Base-by-base conservation (phyloP, 2,888 invertebrate species). In the Biston betularia region DNA sequence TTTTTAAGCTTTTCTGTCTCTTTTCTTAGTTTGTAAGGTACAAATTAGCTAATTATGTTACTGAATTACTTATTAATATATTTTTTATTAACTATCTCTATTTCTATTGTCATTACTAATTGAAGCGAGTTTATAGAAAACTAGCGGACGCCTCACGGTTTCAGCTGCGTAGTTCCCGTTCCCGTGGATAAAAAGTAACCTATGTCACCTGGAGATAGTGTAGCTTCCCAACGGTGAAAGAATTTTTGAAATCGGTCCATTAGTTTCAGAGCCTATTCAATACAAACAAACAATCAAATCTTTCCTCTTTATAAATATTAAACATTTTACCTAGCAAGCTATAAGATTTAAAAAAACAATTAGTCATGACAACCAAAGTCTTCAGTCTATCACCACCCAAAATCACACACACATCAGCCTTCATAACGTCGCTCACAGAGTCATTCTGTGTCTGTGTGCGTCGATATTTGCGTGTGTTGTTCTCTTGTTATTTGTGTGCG, bases 361-460 rank as follows among this genome's bases (percentile, higher is more conserved):
- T 15, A 33, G 24, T 55, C 35, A 50, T 34, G 3, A n/a, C 24
- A 38, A 40, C 12, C 50, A 63, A 62, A 66, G 66, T 56, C 33
- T 49, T 56, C 34, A 49, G 33, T 48, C 44, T 73, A 50, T 52
- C 10, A 56, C 42, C 38, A 42, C 61, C 69, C 74, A 64, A 64
- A 69, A n/a, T 3, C 63, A 69, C 72, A 33, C 75, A 77, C 75
- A 77, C 75, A 69, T 65, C 58, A 33, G 61, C 65, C 68, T 54
- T 67, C 63, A 68, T 73, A 69, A 64, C 55, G 62, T 59, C 66
- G 61, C 68, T 65, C 64, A 46, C 46, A 62, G 57, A 55, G 63
- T 63, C 35, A 65, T 44, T 62, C 46, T 59, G 61, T 50, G 58
- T 63, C 49, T 66, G 69, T 62, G 64, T 69, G 63, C 68, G 67